Percentiles rank a stretch among this genome's conserved stretches.
Conservation (phyloP, 2,888 invertebrate genomes). For the Therioaphis trifolii region DNA sequence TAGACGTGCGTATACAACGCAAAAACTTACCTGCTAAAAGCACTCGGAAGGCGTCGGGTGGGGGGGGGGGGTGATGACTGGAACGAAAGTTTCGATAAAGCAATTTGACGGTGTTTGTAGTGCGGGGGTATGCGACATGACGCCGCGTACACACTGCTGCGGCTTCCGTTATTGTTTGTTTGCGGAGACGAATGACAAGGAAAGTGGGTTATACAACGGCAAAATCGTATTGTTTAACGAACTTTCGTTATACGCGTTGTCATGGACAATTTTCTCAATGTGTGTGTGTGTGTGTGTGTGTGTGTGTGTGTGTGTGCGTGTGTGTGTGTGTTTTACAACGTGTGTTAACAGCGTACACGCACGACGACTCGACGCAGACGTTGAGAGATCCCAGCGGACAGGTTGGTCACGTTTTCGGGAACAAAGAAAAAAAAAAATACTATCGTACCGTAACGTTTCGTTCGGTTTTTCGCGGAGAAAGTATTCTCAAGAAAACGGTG, state of each 20-base stretch:
- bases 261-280: neutral
- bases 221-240: constrained; percentile 7
- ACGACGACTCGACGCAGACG: neutral
- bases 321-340: neutral
- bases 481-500: neutral
- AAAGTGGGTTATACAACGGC: neutral
- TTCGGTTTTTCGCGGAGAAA: neutral
- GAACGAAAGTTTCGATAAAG: too few species aligned
- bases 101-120: too few species aligned
- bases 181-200: neutral
- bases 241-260: constrained; percentile 27
- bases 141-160: too few species aligned
- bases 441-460: too few species aligned
- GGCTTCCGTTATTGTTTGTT: neutral
- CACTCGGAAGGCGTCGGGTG: too few species aligned
- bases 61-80: too few species aligned
- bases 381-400: constrained; percentile 10
- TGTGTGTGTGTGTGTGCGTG: too few species aligned
- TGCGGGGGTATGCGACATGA: too few species aligned
- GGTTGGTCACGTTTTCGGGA: constrained; percentile 6
- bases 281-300: neutral
- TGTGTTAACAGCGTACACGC: neutral
- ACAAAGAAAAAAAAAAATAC: neutral
- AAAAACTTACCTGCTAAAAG: too few species aligned
- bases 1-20: too few species aligned